Base-by-base conservation (phyloP, 2,888 invertebrate species). In the Pachliopta kotzebuea region DNA sequence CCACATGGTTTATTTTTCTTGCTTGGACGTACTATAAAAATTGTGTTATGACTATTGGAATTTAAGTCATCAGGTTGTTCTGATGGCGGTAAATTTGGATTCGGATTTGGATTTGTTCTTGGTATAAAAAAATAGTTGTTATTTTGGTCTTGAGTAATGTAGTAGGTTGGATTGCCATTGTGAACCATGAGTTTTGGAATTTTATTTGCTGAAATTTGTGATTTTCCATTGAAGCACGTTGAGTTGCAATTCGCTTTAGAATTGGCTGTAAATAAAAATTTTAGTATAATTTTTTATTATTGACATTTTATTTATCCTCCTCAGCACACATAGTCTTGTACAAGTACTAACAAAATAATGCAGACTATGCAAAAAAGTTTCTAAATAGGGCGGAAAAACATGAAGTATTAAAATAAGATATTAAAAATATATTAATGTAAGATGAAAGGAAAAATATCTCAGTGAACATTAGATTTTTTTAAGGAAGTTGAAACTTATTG, bases 101-200 rank as follows among this genome's bases (percentile, higher is more conserved):
- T 55, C 17, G 20, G 2, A 29, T 55, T 55, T 55, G 20, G 2
- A 29, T 55, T 55, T 55, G 20, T n/a, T 26, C 18, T 26, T 8
- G 55, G 20, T n/a, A 55, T 29, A 31, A 55, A 31, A n/a, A 55
- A 55, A 20, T 9, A 55, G 17, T 29, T 26, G 20, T n/a, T 55
- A n/a, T 26, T 29, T 7, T 29, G 18, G n/a, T 55, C 20, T n/a
- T 31, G 26, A 18, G 7, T 31, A n/a, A n/a, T 20, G 11, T 31
- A 9, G 55, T 55, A 29, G 20, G 18, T 45, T 6, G 29, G 31
- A 55, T 31, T 55, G 20, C 55, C 31, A 8, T 11, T 55, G 11
- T 55, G 24, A 14, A 24, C 21, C 14, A 11, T 52, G 21, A 23
- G 0, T 6, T 49, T 17, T n/a, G 18, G 45, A n/a, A n/a, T 18